Evolutionary conservation across 2,888 invertebrate genomes (phyloP), one percentile per base, ranked within the genome.

Genomic region (Patella depressa): DNA sequence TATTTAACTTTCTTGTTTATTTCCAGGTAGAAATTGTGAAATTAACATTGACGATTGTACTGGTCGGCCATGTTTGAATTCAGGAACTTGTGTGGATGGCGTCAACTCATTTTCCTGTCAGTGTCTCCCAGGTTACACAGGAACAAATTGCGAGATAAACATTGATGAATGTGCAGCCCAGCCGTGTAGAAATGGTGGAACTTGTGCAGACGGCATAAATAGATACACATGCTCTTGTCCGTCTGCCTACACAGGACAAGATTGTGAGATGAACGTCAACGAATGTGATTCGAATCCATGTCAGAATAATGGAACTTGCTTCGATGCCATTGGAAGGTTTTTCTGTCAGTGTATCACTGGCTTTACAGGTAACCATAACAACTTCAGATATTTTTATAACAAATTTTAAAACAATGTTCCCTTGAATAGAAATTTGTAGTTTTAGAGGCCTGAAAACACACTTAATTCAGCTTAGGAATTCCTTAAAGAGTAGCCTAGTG

Each of bases 31-130:
- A 9, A 19, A 77, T 15, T 98, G 97, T 90, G 97, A 97, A 88
- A 93, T 94, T 3, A 95, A 97, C 87, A 95, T 97, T 72, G 96
- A 97, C 91, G 97, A 97, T 89, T 98, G 98, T 90, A 95, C 96
- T 75, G 97, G 97, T 0, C 97, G 97, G 91, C 98, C 98, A 0
- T 98, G 98, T 91, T 94, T 96, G 80, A 97, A 98, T 88, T 96
- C 96, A 0, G 98, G 97, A 45, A 95, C 94, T 69, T 98, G 98
- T 91, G 71, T 81, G 14, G 80, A 82, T 59, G 69, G 77, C 45
- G 12, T 53, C 12, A 82, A 78, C 53, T 55, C 70, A 0, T 88
- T 83, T 74, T 57, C 59, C 12, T 88, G 88, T 76, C n/a, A 75
- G 17, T 88, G 88, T 82, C 65, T 14, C 24, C 19, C 19, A 1